phyloP scores from a whole-genome alignment of 1,140 invertebrate genomes.

The Periplaneta americana region DNA sequence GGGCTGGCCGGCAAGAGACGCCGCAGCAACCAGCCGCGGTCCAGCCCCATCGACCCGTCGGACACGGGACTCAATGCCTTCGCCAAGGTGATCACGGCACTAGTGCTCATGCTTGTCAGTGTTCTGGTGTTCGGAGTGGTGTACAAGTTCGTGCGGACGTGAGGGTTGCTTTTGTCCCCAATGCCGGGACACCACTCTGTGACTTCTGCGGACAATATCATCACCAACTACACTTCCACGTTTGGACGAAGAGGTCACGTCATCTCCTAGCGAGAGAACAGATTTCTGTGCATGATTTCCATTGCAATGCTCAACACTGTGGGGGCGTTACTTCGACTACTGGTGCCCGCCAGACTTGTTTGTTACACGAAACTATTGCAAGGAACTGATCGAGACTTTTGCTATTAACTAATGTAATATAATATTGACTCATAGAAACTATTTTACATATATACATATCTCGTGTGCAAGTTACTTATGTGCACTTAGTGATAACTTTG shows the following conservation, averaged over 20 bases:
- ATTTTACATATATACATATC: neutral
- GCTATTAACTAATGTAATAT: no score
- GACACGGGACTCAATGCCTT: constrained; percentile 58
- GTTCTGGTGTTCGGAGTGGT: constrained; percentile 68
- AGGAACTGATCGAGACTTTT: no score
- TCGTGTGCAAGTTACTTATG: neutral
- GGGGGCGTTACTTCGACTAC: neutral
- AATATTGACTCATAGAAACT: neutral
- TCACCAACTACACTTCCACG: neutral
- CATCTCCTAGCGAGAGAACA: neutral
- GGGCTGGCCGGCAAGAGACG: constrained; percentile 60
- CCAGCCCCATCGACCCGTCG: constrained; percentile 34
- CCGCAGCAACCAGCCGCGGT: constrained; percentile 36
- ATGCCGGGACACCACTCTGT: constrained; percentile 7
- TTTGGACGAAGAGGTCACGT: neutral
- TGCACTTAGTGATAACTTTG: neutral
- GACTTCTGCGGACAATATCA: neutral
- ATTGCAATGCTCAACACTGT: neutral
- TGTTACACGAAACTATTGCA: no score
- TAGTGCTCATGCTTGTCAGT: constrained; percentile 62
- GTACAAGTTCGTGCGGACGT: constrained; percentile 69
- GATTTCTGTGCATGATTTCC: neutral
- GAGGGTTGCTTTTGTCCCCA: constrained; percentile 66
- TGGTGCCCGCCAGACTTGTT: neutral
- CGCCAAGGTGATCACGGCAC: constrained; percentile 63